These are phyloP conservation scores for Formica aserva DNA, from an alignment of 2,888 invertebrate species.

Conservation along the genomic window DNA sequence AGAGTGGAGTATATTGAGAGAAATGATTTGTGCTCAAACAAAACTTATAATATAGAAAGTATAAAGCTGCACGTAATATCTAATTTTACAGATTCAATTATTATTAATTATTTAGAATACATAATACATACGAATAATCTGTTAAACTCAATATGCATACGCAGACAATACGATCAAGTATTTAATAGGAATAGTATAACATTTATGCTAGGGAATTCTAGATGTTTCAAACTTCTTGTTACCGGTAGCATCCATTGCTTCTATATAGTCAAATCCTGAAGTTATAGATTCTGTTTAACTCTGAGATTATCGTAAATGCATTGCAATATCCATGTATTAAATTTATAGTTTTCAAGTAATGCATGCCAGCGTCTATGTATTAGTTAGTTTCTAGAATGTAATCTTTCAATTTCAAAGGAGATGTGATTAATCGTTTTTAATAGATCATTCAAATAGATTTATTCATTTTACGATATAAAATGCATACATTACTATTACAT, in stretches of 20 bases:
- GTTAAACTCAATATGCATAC: not conserved
- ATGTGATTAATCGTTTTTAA: not conserved
- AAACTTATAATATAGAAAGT: constrained; percentile 11
- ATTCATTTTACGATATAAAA: not conserved
- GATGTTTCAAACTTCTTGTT: constrained; percentile 18
- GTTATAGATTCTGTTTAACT: constrained; percentile 34
- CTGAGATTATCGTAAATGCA: constrained; percentile 9
- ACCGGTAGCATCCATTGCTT: constrained; percentile 6
- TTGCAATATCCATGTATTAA: not conserved
- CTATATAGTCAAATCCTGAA: constrained; percentile 4
- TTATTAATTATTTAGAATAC: not conserved
- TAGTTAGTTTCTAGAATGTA: not conserved
- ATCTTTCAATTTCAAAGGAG: not conserved
- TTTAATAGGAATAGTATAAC: not conserved
- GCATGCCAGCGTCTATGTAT: not conserved
- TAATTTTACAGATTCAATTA: not conserved
- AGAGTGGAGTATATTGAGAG: not conserved
- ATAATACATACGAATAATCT: not conserved
- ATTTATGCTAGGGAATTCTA: not conserved
- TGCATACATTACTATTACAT: not conserved
- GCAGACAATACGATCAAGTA: not conserved
- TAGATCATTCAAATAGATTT: not conserved
- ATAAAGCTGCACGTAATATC: not conserved
- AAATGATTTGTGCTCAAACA: constrained; percentile 14
- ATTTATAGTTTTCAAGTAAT: constrained; percentile 20